Evolutionary conservation across 2,113 vertebrate genomes (phyloP).

Genomic region (Hyperopisus bebe): DNA sequence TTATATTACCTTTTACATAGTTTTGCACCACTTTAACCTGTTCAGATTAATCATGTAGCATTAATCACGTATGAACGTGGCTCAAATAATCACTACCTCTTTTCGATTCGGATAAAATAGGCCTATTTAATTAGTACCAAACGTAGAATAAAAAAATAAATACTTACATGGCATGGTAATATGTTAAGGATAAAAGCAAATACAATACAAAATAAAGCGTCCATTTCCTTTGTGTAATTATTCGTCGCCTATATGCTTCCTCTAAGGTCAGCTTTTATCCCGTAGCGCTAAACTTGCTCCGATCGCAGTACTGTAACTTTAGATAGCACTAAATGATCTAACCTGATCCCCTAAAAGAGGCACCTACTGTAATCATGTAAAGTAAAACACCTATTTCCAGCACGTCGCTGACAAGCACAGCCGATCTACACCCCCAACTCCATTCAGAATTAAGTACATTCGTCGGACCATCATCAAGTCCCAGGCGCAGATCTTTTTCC

Average conservation of each 20-base stretch:
- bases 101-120: not conserved
- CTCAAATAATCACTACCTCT: not conserved
- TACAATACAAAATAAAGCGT: slow-evolving; percentile 30
- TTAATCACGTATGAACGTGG: not conserved
- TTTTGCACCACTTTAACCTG: not conserved
- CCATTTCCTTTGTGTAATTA: slow-evolving; percentile 36
- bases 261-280: not conserved
- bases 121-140: not conserved
- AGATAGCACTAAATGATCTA: not conserved
- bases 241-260: not conserved
- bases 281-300: not conserved
- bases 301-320: not conserved
- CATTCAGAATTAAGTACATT: not conserved
- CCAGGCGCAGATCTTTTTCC: not conserved
- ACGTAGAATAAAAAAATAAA: not conserved
- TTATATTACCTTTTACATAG: not conserved
- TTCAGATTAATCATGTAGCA: not conserved
- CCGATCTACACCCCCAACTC: not conserved
- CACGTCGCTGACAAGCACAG: not conserved
- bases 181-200: slow-evolving; percentile 24
- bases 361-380: not conserved
- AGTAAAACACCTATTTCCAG: not conserved
- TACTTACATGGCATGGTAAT: slow-evolving; percentile 30
- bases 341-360: not conserved
- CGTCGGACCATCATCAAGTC: not conserved